phyloP scores from a whole-genome alignment of 2,113 vertebrate genomes.

The Bubo scandiacus region DNA sequence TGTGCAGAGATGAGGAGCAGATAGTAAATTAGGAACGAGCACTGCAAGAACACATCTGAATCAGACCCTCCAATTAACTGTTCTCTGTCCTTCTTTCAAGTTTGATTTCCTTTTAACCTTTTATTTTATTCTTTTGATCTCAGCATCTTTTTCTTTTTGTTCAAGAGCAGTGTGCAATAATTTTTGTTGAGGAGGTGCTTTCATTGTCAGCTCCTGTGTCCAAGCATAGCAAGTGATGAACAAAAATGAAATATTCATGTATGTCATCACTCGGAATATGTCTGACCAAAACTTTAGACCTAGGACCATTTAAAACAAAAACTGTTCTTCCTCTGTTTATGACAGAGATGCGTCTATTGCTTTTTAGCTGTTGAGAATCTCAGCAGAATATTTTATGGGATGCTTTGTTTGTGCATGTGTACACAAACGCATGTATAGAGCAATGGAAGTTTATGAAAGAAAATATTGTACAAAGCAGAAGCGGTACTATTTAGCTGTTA shows the following conservation, averaged over 20 bases:
- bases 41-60: conserved; percentile 61
- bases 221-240: background rate
- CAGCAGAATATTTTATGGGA: background rate
- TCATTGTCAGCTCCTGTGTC: conserved; percentile 9
- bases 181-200: conserved; percentile 28
- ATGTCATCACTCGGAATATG: background rate
- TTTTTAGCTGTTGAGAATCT: background rate
- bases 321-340: background rate
- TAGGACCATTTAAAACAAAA: background rate
- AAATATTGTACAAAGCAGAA: background rate
- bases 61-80: conserved; percentile 68
- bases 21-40: conserved; percentile 45
- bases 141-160: conserved; percentile 44
- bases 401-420: background rate
- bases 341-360: background rate
- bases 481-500: background rate
- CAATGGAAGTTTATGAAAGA: background rate
- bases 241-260: background rate
- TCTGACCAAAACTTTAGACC: background rate
- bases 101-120: conserved; percentile 68
- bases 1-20: conserved; percentile 31
- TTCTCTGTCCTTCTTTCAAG: conserved; percentile 64
- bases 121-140: conserved; percentile 66
- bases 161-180: conserved; percentile 16
- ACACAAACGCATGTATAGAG: background rate